A percentile compares a stretch with the other conserved stretches of the same genome.
These are phyloP conservation scores for Callimorpha dominula DNA, from an alignment of 2,888 invertebrate genomes.

Conservation along the genomic window DNA sequence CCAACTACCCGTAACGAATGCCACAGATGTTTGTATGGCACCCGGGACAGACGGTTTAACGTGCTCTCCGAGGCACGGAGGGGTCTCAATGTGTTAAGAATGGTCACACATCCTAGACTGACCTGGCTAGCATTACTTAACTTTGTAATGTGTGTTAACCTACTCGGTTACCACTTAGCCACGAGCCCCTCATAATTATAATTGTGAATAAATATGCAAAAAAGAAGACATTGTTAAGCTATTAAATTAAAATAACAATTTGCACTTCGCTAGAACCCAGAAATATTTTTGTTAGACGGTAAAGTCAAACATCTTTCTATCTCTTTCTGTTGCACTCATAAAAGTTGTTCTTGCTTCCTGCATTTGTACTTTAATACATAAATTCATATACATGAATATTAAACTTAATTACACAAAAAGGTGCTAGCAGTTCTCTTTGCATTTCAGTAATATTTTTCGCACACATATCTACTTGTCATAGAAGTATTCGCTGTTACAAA, in stretches of 20 bases:
- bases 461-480: background rate
- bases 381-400: background rate
- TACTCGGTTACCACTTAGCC: no score
- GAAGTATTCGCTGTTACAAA: slow-evolving; percentile 14
- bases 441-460: slow-evolving; percentile 27
- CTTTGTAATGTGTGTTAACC: no score
- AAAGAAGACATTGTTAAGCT: no score
- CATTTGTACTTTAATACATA: background rate
- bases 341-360: background rate
- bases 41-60: no score
- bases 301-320: background rate
- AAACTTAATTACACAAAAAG: background rate
- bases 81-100: no score
- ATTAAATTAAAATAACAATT: background rate
- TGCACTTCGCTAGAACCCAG: background rate
- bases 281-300: background rate
- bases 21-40: no score
- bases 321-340: background rate
- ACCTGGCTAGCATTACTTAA: no score
- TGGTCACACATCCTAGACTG: no score
- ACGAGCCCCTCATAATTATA: no score
- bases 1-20: no score
- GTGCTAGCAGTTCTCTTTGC: background rate
- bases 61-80: no score
- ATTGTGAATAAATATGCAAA: no score